phyloP scores from a whole-genome alignment of 1,140 invertebrate genomes.

The Coelopa frigida region DNA sequence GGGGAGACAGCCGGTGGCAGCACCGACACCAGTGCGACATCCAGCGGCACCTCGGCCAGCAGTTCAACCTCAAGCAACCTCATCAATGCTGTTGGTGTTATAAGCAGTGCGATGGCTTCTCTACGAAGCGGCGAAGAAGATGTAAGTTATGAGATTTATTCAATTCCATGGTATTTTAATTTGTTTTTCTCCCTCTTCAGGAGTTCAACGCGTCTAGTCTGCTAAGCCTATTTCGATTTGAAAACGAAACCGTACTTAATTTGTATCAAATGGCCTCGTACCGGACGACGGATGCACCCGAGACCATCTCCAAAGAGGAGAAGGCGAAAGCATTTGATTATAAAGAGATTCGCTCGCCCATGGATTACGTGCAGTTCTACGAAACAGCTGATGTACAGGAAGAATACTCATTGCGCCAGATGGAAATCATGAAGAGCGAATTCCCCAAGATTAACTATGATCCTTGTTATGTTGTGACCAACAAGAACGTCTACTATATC shows the following conservation, averaged over 20 bases:
- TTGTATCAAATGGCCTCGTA: conserved; percentile 41
- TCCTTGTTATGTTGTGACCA: conserved; percentile 66
- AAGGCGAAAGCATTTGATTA: conserved; percentile 49
- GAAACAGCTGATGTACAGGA: conserved; percentile 27
- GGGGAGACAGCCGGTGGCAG: conserved; percentile 3
- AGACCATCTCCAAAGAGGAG: conserved; percentile 43
- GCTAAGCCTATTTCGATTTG: conserved; percentile 51
- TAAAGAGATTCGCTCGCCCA: conserved; percentile 38
- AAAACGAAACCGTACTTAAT: conserved; percentile 40
- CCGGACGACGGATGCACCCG: conserved; percentile 13
- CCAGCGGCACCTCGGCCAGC: conserved; percentile 13
- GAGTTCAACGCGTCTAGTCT: conserved; percentile 50
- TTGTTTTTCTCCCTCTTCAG: conserved; percentile 27
- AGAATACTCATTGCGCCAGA: conserved; percentile 34
- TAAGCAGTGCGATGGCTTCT: conserved; percentile 41
- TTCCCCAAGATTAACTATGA: conserved; percentile 48
- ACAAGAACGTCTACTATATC: conserved; percentile 60
- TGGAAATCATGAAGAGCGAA: conserved; percentile 40
- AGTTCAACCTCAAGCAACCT: conserved; percentile 22
- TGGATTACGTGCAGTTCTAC: conserved; percentile 40
- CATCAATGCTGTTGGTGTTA: conserved; percentile 39
- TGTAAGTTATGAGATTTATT: conserved; percentile 20
- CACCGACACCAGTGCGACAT: conserved; percentile 30
- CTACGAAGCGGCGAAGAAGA: conserved; percentile 34
- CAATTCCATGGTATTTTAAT: neutral